Evolutionary conservation across 1,140 invertebrate genomes (phyloP), one percentile per base, ranked within the genome.

Genomic region (Zaprionus ornatus): DNA sequence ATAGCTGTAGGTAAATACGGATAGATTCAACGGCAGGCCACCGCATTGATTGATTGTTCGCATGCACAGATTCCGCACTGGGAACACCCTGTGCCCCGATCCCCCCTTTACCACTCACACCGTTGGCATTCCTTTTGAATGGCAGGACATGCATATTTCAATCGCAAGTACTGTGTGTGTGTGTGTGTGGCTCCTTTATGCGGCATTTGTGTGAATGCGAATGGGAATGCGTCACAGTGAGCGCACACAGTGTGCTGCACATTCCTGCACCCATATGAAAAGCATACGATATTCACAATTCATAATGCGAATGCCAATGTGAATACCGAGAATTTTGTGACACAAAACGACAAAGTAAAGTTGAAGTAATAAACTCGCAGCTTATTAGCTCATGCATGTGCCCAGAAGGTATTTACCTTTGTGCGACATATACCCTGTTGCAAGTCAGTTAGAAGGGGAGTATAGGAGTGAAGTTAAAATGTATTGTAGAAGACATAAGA

Each of bases 21-120:
- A 45, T 17, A 45, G n/a, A 45, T 45, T 17, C 40, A 45, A 9
- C n/a, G 35, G 40, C n/a, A 17, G 40, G 40, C 10, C 55, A 76
- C 72, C 77, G 54, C 59, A 87, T 75, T 87, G 83, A 86, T 87
- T 87, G 83, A 87, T 87, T 86, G 82, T 78, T 74, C 72, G 64
- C 40, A 54, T 60, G 40, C 50, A n/a, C n/a, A 45, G 40, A 45
- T 45, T 45, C 40, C 40, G 9, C 0, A 37, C 35, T 37, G 35
- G 29, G 29, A 37, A 4, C 4, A 17, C 40, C 65, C 63, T 27
- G 5, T 48, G 6, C 10, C 37, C 48, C 23, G 27, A 7, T 23
- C 21, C 21, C n/a, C 21, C 27, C n/a, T 50, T 50, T 57, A n/a
- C n/a, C 32, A 12, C 45, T 37, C n/a, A 17, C 21, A 2, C 32